These are phyloP conservation scores for Lytechinus variegatus DNA, from an alignment of 35 echinoderm and acorn worm genomes.

Conservation along the genomic window DNA sequence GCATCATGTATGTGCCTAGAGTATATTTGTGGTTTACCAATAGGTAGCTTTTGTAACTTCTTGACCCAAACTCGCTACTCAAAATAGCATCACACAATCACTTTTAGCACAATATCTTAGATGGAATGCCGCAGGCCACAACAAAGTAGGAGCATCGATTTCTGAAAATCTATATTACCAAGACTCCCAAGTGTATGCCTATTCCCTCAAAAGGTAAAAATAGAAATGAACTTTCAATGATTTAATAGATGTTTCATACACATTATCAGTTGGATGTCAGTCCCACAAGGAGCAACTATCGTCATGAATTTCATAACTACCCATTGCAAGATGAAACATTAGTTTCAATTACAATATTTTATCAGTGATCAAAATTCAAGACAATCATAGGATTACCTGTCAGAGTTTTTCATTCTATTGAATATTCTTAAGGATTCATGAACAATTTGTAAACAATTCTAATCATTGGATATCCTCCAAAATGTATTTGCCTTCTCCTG, in stretches of 20 bases:
- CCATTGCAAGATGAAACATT: no score
- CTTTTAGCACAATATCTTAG: background rate
- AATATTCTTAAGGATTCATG: background rate
- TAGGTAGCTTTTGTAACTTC: background rate
- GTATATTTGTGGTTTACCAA: background rate
- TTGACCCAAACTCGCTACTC: background rate
- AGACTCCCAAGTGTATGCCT: no score
- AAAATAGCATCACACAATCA: background rate
- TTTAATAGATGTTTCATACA: no score
- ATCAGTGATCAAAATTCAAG: no score
- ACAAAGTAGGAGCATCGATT: background rate
- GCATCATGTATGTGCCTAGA: background rate
- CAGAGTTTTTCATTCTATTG: no score
- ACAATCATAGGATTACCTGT: no score
- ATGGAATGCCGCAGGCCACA: background rate
- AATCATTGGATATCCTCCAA: background rate
- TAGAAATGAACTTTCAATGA: no score
- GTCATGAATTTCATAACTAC: no score
- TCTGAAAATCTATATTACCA: background rate
- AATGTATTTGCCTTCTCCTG: background rate
- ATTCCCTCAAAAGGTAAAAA: no score
- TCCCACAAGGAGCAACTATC: no score
- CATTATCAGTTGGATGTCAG: no score
- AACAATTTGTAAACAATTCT: background rate
- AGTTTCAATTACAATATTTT: no score